These are phyloP conservation scores for Chondrilla cf. caribensis DNA, from an alignment of 37 sponge, comb jelly and placozoan species.

Conservation along the genomic window DNA sequence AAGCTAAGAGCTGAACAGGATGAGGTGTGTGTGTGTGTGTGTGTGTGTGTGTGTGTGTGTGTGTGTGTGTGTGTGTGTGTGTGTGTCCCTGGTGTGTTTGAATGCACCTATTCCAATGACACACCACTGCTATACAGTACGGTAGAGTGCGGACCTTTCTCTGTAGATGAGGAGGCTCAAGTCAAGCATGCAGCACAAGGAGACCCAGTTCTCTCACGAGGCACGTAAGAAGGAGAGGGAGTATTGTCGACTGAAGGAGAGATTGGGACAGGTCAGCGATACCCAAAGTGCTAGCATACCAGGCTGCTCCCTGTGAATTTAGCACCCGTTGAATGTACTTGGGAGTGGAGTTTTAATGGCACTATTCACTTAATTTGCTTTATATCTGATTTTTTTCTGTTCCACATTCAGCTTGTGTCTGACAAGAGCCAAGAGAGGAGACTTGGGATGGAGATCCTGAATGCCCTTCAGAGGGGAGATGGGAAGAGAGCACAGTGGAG, in stretches of 20 bases:
- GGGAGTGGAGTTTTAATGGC: no score
- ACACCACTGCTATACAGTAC: no score
- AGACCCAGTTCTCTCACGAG: constrained; percentile 67
- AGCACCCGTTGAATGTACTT: no score
- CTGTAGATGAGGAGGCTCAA: constrained; percentile 60
- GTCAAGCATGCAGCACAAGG: constrained; percentile 72
- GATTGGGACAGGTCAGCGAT: constrained; percentile 55
- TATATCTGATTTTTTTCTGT: background rate
- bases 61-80: constrained; percentile 12
- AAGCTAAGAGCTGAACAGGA: constrained; percentile 63
- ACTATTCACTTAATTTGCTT: no score
- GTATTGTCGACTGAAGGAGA: constrained; percentile 55
- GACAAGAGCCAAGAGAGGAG: constrained; percentile 49
- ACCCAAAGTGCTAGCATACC: no score
- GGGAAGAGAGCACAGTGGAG: constrained; percentile 50
- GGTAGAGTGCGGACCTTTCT: no score
- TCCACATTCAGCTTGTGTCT: constrained; percentile 27
- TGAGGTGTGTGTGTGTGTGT: constrained; percentile 34
- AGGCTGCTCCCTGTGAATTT: no score
- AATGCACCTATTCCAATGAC: no score
- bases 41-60: constrained; percentile 19
- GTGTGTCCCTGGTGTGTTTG: no score
- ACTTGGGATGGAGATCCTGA: constrained; percentile 57
- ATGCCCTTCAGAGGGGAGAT: constrained; percentile 41
- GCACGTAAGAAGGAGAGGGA: constrained; percentile 76